Evolutionary conservation across 2,797 vertebrate genomes (phyloP).

Genomic region (Carcharodon carcharias): DNA sequence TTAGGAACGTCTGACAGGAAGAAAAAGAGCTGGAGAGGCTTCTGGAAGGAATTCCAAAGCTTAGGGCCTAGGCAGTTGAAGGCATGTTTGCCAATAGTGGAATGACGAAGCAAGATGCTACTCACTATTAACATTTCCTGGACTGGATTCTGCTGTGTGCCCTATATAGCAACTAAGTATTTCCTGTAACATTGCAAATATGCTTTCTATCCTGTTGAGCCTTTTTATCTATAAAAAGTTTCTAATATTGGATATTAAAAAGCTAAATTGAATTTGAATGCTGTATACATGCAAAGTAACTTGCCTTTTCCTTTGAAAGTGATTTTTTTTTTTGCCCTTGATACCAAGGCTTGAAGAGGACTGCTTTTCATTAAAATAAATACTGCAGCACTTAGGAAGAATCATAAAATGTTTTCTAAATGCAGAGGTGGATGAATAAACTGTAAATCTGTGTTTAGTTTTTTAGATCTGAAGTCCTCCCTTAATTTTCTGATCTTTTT

Average conservation of each 20-base stretch:
- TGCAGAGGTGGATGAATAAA: neutral
- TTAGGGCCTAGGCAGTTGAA: neutral
- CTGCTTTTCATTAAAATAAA: conserved; percentile 12
- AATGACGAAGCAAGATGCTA: neutral
- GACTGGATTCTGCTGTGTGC: neutral
- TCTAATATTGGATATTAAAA: neutral
- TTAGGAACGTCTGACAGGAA: neutral
- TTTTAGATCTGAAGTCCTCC: neutral
- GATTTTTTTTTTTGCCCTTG: neutral
- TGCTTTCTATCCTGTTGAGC: neutral
- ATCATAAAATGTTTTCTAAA: conserved; percentile 9
- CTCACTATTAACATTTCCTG: neutral
- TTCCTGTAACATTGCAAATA: neutral
- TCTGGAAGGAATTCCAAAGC: neutral
- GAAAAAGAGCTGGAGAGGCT: neutral
- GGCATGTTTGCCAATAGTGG: neutral
- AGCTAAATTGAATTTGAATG: neutral
- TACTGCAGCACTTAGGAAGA: neutral
- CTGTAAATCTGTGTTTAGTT: neutral
- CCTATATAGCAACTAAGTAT: neutral
- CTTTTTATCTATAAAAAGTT: neutral
- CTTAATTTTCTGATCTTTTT: neutral
- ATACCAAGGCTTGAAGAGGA: neutral
- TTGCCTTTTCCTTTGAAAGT: neutral
- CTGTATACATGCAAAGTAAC: neutral